A percentile compares a stretch with the other conserved stretches of the same genome.
Evolutionary conservation across 2,797 vertebrate species (phyloP).

Genomic region (Chanos chanos): DNA sequence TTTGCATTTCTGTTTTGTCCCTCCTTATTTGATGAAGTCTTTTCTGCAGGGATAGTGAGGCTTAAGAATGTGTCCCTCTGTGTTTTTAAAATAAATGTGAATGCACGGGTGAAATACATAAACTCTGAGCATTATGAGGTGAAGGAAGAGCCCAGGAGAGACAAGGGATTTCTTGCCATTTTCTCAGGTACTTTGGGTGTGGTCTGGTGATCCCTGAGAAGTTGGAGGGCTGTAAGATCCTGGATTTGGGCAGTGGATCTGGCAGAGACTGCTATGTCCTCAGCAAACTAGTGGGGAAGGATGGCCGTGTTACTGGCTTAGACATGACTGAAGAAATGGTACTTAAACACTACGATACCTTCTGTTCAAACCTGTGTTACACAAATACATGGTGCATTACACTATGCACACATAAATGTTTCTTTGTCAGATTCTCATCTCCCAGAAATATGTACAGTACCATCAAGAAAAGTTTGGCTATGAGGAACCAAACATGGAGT

Average conservation of each 20-base stretch:
- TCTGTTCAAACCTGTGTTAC: background rate
- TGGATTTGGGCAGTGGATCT: constrained; percentile 84
- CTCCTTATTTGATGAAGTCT: no score
- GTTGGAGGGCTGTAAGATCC: constrained; percentile 70
- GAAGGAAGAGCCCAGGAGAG: no score
- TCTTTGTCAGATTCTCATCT: constrained; percentile 50
- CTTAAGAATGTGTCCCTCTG: no score
- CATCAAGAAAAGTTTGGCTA: constrained; percentile 70
- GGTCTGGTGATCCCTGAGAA: constrained; percentile 80
- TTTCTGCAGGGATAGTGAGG: no score
- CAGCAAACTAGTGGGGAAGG: constrained; percentile 80
- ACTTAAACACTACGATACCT: no score
- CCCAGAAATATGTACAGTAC: constrained; percentile 63
- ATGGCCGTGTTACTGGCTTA: constrained; percentile 74
- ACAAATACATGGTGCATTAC: background rate
- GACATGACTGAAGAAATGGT: constrained; percentile 84
- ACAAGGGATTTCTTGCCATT: background rate
- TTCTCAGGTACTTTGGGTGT: constrained; percentile 83
- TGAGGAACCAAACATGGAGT: constrained; percentile 61
- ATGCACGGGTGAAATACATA: no score
- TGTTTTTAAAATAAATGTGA: no score
- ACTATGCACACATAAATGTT: no score
- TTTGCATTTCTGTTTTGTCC: no score
- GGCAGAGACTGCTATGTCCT: constrained; percentile 82
- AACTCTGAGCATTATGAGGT: no score